Percentiles rank a stretch among this genome's conserved stretches.
These are phyloP conservation scores for Peucedramus taeniatus DNA, from an alignment of 2,113 vertebrate genomes.

Conservation along the genomic window DNA sequence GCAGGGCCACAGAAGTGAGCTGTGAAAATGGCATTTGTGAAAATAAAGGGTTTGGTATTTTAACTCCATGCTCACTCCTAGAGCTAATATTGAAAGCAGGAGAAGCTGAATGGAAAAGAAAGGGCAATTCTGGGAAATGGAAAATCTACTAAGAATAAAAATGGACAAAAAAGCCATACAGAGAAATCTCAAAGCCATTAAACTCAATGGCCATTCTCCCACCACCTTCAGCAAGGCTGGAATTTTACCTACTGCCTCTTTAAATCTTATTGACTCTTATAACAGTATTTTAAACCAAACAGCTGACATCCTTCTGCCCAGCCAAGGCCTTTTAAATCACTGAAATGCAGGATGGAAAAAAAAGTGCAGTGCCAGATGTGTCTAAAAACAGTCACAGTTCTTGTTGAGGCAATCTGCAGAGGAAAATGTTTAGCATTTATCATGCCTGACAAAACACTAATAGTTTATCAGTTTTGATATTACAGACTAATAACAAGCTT, in stretches of 20 bases:
- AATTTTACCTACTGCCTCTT: slow-evolving; percentile 37
- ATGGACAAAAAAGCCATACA: not conserved
- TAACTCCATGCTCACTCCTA: not conserved
- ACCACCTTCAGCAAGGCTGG: not conserved
- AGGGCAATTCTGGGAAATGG: not conserved
- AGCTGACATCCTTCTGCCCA: slow-evolving; percentile 46
- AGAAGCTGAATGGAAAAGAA: not conserved
- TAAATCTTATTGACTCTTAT: slow-evolving; percentile 21
- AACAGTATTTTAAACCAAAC: slow-evolving; percentile 22
- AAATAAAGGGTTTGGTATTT: not conserved
- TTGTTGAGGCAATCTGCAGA: not conserved
- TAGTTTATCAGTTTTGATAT: slow-evolving; percentile 43
- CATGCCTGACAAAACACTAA: slow-evolving; percentile 48
- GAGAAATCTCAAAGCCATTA: not conserved
- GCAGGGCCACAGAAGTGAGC: not conserved
- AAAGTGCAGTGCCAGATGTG: slow-evolving; percentile 39
- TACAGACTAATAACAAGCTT: slow-evolving; percentile 26
- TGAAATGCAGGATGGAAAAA: slow-evolving; percentile 27
- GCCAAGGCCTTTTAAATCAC: slow-evolving; percentile 47
- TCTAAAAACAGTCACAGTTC: slow-evolving; percentile 41
- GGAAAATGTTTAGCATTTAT: not conserved
- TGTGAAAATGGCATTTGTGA: not conserved
- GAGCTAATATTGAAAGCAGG: not conserved
- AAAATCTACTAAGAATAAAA: slow-evolving; percentile 2
- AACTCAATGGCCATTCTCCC: not conserved